Conservation (phyloP, 2,113 vertebrate species). For the Carassius carassius region DNA sequence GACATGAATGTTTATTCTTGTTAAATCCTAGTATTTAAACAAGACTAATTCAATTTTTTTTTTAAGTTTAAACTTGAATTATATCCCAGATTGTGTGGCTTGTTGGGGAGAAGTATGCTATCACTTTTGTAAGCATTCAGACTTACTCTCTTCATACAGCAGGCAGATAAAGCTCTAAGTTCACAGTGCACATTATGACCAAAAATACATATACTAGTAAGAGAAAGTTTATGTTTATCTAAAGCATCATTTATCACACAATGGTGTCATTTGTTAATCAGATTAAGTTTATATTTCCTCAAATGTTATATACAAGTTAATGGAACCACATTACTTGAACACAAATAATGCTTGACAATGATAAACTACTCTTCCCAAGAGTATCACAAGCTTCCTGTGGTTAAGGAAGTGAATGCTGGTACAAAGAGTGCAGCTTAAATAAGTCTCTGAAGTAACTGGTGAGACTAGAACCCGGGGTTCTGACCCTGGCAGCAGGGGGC, state of each 20-base stretch:
- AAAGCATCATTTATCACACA: neutral
- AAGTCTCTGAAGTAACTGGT: slow-evolving; percentile 1
- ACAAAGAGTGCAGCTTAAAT: neutral
- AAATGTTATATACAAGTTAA: slow-evolving; percentile 7
- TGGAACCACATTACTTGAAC: neutral
- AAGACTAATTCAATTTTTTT: too few relatives aligned
- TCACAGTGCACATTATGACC: too few relatives aligned
- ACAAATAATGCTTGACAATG: neutral
- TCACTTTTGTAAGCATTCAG: too few relatives aligned
- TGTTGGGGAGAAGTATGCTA: too few relatives aligned
- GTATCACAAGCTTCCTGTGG: neutral
- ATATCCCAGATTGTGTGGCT: too few relatives aligned
- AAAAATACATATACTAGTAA: too few relatives aligned
- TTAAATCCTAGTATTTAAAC: too few relatives aligned
- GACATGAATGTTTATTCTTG: too few relatives aligned
- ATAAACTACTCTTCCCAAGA: neutral
- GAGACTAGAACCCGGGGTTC: neutral
- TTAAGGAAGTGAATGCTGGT: neutral
- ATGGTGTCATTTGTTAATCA: neutral
- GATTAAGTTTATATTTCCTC: neutral
- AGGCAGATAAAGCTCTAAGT: too few relatives aligned
- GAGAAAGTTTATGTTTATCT: too few relatives aligned
- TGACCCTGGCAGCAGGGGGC: slow-evolving; percentile 12
- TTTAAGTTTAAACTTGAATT: too few relatives aligned
- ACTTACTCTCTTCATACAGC: too few relatives aligned